These are phyloP conservation scores for Drosophila mimica DNA, from an alignment of 2,888 invertebrate genomes.

Conservation along the genomic window DNA sequence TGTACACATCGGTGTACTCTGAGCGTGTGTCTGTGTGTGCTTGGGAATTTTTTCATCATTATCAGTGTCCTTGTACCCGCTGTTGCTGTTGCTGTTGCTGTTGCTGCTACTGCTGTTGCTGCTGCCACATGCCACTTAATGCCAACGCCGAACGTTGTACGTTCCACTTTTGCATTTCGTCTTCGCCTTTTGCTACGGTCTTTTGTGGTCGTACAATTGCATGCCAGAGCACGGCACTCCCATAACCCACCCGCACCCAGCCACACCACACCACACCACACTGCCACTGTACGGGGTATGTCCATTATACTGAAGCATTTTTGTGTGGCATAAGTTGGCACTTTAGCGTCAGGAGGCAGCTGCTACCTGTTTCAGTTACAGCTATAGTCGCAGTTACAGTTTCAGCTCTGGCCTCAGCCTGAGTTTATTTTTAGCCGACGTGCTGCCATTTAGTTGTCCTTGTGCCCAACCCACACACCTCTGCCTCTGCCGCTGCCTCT, in stretches of 20 bases:
- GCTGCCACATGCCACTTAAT: conserved; percentile 80
- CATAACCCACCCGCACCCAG: conserved; percentile 7
- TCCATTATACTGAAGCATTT: conserved; percentile 79
- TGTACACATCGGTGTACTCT: conserved; percentile 21
- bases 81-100: conserved; percentile 1
- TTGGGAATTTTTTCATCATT: conserved; percentile 75
- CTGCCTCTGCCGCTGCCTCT: neutral
- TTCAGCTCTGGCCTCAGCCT: conserved; percentile 26
- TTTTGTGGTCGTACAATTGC: conserved; percentile 70
- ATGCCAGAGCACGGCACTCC: conserved; percentile 45
- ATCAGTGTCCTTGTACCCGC: conserved; percentile 74
- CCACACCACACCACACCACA: conserved; percentile 1
- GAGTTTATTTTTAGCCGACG: conserved; percentile 51
- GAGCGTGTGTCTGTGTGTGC: conserved; percentile 25
- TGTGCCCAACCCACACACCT: conserved; percentile 12
- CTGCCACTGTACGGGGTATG: conserved; percentile 33
- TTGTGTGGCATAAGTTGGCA: conserved; percentile 78
- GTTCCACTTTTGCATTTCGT: conserved; percentile 71
- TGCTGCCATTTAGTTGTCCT: conserved; percentile 54
- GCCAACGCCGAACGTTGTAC: conserved; percentile 77
- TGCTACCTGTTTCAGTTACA: conserved; percentile 70
- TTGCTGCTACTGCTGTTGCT: conserved; percentile 21
- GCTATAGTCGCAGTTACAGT: conserved; percentile 44
- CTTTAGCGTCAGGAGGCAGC: conserved; percentile 76
- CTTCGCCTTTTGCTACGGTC: conserved; percentile 51